Base-by-base conservation (phyloP, 2,888 invertebrate species). In the Branchinecta sandiegonensis region DNA sequence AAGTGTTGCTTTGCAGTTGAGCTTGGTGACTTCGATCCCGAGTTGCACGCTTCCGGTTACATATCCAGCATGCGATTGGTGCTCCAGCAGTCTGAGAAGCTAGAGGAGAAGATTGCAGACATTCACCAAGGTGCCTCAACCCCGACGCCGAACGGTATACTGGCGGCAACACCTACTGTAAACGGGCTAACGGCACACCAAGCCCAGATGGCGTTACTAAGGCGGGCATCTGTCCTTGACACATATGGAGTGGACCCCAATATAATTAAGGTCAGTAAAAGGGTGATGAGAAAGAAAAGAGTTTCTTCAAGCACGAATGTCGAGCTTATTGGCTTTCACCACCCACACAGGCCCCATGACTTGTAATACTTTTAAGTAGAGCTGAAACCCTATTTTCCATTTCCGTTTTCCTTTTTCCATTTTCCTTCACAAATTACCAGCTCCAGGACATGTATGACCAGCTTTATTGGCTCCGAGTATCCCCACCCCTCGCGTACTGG, bases 231-330 rank as follows among this genome's bases (percentile, higher is more conserved):
- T 73, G 86, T 88, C 72, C 81, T 97, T 69, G 96, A 97, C 78
- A 95, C 96, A 0, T 97, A 96, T 76, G 97, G 96, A 46, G 90
- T 97, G 48, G 96, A 97, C 80, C 97, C 96, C 11, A 94, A 96
- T 82, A 91, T 94, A 70, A 96, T 97, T 47, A 97, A 96, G 84
- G 92, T 92, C 78, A 75, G 10, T 37, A 37, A 37, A 37, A 2
- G 6, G 6, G 37, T 37, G 37, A 37, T 3, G 37, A 37, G 37
- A 37, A 37, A 5, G 1, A 37, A 23, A 23, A 23, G 23, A 23
- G 23, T 23, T 1, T 23, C 23, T 37, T 37, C 2, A 4, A 37
- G 37, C 37, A 5, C 37, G 37, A 6, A 37, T 37, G 37, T 37
- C 37, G 3, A 37, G 4, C 37, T 37, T 37, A 37, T 37, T 37